Base-by-base conservation (phyloP, 1,140 invertebrate genomes). In the Homarus americanus region DNA sequence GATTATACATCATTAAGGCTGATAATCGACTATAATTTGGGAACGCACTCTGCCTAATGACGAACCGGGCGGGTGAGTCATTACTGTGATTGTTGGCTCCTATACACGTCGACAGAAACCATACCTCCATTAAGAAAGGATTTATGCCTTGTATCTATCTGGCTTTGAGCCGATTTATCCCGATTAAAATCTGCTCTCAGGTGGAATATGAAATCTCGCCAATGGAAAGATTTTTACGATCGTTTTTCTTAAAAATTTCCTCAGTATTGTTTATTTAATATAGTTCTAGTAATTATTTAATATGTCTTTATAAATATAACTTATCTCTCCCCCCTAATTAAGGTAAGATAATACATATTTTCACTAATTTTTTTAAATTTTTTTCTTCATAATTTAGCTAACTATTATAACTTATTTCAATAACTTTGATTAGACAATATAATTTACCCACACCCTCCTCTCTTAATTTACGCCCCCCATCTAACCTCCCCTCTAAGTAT, bases 1-100 rank as follows among this genome's bases (percentile, higher is more conserved):
- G 82, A 66, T 84, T 84, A 84, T 84, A 84, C 82, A 84, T 84
- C 82, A 84, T 84, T 84, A 84, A 49, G 82, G 63, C 66, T 41
- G 69, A 84, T 84, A 69, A 84, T 84, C 82, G 58, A 41, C 36
- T 84, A 49, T 84, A 84, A 72, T 84, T 84, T 72, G 63, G 82
- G 34, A 44, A 49, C 63, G 66, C 82, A 84, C 82, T 84, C 82
- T 72, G 49, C 63, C 82, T 84, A 84, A 84, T 84, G 82, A 84
- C 36, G 58, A 36, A 12, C 34, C 82, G 58, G 63, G 38, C 82
- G 36, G 20, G 36, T 9, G 82, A 17, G 82, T 84, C 40, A 84
- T 84, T 84, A 84, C 32, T 1, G 63, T 84, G 82, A 84, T 84
- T 84, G 63, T 84, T 84, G 63, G 36, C 82, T 72, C 24, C 82